These are phyloP conservation scores for Dryoscopus gambensis DNA, from an alignment of 2,113 vertebrate genomes.

Conservation along the genomic window DNA sequence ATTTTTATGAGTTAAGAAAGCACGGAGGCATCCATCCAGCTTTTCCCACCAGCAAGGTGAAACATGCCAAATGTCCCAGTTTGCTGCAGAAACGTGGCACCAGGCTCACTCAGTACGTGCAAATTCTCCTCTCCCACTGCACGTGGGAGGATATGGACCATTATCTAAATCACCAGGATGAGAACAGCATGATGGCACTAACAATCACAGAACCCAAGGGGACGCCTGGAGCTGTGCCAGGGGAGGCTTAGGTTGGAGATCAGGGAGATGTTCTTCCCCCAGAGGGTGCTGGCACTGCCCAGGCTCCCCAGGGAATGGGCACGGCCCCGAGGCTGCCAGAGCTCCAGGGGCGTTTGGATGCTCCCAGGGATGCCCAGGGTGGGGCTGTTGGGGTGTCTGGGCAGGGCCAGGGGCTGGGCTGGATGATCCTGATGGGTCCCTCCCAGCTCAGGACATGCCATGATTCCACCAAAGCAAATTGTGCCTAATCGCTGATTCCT, in stretches of 20 bases:
- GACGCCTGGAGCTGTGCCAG: rapidly evolving
- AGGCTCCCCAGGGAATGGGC: neutral
- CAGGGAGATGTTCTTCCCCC: neutral
- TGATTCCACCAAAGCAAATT: neutral
- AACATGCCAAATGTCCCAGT: neutral
- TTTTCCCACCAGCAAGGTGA: neutral
- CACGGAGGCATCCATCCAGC: neutral
- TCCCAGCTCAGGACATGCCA: neutral
- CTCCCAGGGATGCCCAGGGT: neutral
- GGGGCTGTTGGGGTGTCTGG: neutral
- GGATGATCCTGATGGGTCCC: rapidly evolving
- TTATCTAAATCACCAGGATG: neutral
- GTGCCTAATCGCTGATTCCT: neutral
- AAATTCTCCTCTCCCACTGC: neutral
- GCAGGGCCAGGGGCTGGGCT: rapidly evolving
- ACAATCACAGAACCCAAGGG: rapidly evolving
- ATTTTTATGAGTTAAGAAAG: neutral
- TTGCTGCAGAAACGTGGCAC: neutral
- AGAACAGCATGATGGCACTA: neutral
- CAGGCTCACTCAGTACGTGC: rapidly evolving
- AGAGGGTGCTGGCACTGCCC: neutral
- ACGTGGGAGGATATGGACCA: rapidly evolving
- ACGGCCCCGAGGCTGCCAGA: neutral
- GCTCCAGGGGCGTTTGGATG: rapidly evolving
- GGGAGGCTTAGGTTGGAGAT: rapidly evolving